Base-by-base conservation (phyloP, 2,888 invertebrate species). In the Fragum whitleyi region DNA sequence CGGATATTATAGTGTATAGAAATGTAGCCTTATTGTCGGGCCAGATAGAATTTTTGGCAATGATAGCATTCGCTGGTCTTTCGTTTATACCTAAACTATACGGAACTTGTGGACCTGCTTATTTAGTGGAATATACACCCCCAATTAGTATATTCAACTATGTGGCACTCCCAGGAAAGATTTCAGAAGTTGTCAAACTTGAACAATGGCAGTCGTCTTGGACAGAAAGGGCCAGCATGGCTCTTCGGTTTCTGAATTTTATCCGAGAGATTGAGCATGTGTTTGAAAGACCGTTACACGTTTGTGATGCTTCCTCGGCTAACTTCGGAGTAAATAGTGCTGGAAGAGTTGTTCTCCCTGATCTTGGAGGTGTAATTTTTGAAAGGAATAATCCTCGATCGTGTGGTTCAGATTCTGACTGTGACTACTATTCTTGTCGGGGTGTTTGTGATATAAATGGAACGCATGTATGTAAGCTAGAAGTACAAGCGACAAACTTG, bases 1-100 rank as follows among this genome's bases (percentile, higher is more conserved):
- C n/a, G n/a, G n/a, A n/a, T n/a, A n/a, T n/a, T n/a, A n/a, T n/a
- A n/a, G n/a, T n/a, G n/a, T n/a, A n/a, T n/a, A n/a, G n/a, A n/a
- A n/a, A n/a, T n/a, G 28, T 62, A 16, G 14, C 32, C 3, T 62
- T n/a, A 6, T 36, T 62, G 2, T 29, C 21, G 19, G 36, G n/a
- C n/a, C 62, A 62, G n/a, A n/a, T 19, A 6, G 62, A 62, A 11
- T 36, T 36, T n/a, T 9, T 62, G 9, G 62, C 62, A n/a, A 62
- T 62, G 62, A 62, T 32, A 62, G 62, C 32, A 32, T 62, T 32
- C 36, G 36, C 32, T 9, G 7, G 7, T 7, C 16, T 32, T 62
- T 39, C 39, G 11, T 65, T 19, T 26, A 42, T 65, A 7, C 65
- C 65, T 5, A 65, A 65, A 23, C 23, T 65, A 9, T 65, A 65